Base-by-base conservation (phyloP, 2,797 vertebrate species). In the Girardinus metallicus region DNA sequence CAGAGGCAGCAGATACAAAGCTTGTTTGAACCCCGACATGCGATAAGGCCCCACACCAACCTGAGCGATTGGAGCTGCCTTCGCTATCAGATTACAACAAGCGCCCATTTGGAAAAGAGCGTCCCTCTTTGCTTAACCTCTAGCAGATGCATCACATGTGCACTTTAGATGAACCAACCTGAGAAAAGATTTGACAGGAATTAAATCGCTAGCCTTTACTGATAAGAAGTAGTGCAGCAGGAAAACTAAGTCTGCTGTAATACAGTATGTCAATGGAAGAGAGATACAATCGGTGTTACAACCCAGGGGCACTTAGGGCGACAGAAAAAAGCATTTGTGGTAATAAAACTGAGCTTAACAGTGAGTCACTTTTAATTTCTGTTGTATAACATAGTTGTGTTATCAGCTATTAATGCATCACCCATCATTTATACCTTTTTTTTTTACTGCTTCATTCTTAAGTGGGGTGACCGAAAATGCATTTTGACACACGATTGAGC, bases 281-380 rank as follows among this genome's bases (percentile, higher is more conserved):
- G 47, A 80, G 87, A 93, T 91, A 87, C 70, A 90, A 92, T 91
- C 85, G 47, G 77, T 70, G 73, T 87, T 83, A 85, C 77, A 89
- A 90, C 77, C 84, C 76, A 75, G 60, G 79, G 72, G 83, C 83
- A 88, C 85, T 87, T 83, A 76, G 60, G 81, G 74, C 79, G 89
- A 91, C 80, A 70, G 46, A 74, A 79, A 81, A 87, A 91, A 93
- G 83, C 74, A 83, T 87, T 83, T 87, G 86, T 80, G 86, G 78
- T 78, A 93, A 93, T 93, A 90, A 87, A 89, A 90, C 66, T 81
- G 80, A 83, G 79, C 88, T 92, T 81, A 91, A 93, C 85, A 83
- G 74, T 87, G 57, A 78, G 78, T 87, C 76, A 88, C 79, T 78
- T 90, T 81, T 87, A 90, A 88, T 93, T 92, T 87, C 77, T 70